Evolutionary conservation across 1,140 invertebrate species (phyloP), one percentile per base, ranked within the genome.

Genomic region (Pseudoatta argentina): DNA sequence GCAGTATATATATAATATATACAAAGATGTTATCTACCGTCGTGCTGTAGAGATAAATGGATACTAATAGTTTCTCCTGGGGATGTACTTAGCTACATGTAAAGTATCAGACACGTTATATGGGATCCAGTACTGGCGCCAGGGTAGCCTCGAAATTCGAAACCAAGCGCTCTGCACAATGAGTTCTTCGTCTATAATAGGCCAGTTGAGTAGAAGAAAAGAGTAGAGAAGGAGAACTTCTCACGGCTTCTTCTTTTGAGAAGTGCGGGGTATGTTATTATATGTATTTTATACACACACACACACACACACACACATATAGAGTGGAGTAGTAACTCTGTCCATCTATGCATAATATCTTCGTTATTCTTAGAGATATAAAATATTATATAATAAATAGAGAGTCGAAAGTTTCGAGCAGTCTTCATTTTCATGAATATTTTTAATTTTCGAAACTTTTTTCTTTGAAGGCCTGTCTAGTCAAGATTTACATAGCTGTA

Each of bases 71-170:
- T 71, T 59, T 30, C 51, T 76, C 7, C 18, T 71, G 12, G 44
- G 44, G 27, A 87, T 51, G 55, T 85, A 85, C 21, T 88, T 69
- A 24, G 21, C 21, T 53, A 51, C 34, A 57, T 16, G 77, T 44
- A 57, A 44, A 82, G 63, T 73, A 75, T 81, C 44, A 57, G 77
- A 55, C n/a, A 77, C 34, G 39, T 48, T 63, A 55, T 21, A 27
- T n/a, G 51, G 78, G 71, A 86, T 61, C 72, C 67, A 89, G 55
- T 86, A 87, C 55, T 61, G 88, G 89, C 86, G 88, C 86, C 86
- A 90, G 82, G 34, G 66, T 69, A 88, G 64, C 57, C 73, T 85
- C n/a, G 87, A 90, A 90, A 91, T 59, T 2, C 27, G 89, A 91
- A 59, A 88, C 83, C 78, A 72, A 51, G 64, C 21, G 72, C 55